Evolutionary conservation across 2,113 vertebrate genomes (phyloP).

Genomic region (Empidonax traillii): DNA sequence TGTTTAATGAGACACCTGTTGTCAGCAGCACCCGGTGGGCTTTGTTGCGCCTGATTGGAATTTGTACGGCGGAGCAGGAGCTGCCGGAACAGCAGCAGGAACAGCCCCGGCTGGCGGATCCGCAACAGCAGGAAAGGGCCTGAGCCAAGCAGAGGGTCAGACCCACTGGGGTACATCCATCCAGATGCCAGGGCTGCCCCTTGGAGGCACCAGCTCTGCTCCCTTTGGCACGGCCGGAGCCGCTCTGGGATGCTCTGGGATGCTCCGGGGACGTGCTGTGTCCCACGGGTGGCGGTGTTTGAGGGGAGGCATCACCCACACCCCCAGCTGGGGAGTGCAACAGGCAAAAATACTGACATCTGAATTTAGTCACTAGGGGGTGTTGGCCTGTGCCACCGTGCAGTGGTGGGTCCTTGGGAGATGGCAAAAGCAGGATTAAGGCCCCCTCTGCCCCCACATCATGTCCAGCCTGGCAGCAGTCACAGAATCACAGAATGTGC

Average conservation of each 20-base stretch:
- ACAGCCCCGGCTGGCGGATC: not conserved
- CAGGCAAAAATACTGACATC: not conserved
- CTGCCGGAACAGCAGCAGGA: not conserved
- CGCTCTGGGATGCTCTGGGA: fast-evolving
- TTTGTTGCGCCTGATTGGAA: slow-evolving; percentile 63
- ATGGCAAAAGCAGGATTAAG: not conserved
- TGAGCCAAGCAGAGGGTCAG: fast-evolving
- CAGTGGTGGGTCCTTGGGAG: not conserved
- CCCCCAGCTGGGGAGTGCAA: not conserved
- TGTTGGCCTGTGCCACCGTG: not conserved
- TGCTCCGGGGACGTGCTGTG: fast-evolving
- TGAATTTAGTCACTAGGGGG: not conserved
- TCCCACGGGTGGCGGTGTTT: fast-evolving
- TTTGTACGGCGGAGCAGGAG: not conserved
- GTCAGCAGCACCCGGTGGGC: slow-evolving; percentile 60
- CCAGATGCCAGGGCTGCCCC: not conserved
- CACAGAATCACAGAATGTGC: not conserved
- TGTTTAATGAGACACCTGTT: slow-evolving; percentile 80
- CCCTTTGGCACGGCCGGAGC: not conserved
- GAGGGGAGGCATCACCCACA: not conserved
- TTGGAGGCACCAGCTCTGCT: fast-evolving
- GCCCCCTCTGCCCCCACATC: fast-evolving
- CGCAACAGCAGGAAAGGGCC: not conserved
- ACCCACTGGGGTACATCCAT: fast-evolving
- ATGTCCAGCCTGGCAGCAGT: not conserved